A percentile compares a stretch with the other conserved stretches of the same genome.
phyloP scores from a whole-genome alignment of 2,888 invertebrate species.

The Amblyjoppa fuscipennis region DNA sequence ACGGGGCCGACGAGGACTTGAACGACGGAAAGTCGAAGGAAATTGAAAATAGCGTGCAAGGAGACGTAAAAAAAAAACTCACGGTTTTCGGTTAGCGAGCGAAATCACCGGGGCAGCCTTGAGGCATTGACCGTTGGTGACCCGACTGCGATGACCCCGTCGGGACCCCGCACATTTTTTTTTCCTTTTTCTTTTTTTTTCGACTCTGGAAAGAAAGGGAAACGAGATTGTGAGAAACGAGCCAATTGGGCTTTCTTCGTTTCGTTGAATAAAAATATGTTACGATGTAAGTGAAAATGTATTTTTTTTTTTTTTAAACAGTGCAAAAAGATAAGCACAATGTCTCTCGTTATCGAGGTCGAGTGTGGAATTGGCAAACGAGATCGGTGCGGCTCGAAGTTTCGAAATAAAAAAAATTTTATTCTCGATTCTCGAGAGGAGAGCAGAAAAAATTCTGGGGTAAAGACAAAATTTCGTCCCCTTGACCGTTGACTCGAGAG shows the following conservation, averaged over 20 bases:
- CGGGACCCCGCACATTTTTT: neutral
- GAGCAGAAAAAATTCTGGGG: neutral
- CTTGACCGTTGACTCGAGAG: slow-evolving; percentile 47
- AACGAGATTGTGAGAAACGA: slow-evolving; percentile 26
- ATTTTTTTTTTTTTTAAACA: neutral
- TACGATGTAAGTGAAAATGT: neutral
- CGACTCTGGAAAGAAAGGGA: neutral
- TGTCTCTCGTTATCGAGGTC: slow-evolving; percentile 30
- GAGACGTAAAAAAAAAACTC: slow-evolving; percentile 27
- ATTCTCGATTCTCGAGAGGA: neutral
- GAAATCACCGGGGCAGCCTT: slow-evolving; percentile 19
- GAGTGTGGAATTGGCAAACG: neutral
- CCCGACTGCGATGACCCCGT: slow-evolving; percentile 54
- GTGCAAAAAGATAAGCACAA: neutral
- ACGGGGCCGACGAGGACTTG: neutral
- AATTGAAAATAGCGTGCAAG: neutral
- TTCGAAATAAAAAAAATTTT: neutral
- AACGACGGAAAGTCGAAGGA: slow-evolving; percentile 33
- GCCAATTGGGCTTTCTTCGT: slow-evolving; percentile 41
- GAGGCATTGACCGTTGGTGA: slow-evolving; percentile 68
- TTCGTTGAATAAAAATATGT: neutral
- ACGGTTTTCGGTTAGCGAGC: slow-evolving; percentile 54
- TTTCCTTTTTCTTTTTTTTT: no score
- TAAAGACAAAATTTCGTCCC: slow-evolving; percentile 6
- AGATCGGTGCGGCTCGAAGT: neutral